Evolutionary conservation across 2,113 vertebrate species (phyloP).

Genomic region (Dicrurus megarhynchus): DNA sequence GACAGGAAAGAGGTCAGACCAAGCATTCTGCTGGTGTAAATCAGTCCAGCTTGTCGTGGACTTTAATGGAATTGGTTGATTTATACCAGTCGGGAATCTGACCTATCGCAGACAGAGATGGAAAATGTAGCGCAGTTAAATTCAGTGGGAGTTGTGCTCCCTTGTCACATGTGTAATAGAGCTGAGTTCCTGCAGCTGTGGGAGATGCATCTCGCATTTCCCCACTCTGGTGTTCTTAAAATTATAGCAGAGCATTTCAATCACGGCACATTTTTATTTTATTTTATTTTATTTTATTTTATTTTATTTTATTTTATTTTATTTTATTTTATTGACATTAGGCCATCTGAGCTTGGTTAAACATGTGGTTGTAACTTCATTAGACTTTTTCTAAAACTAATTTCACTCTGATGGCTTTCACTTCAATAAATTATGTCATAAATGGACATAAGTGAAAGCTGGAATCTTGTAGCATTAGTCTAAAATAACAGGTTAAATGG

Average conservation of each 20-base stretch:
- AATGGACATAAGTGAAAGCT: background rate
- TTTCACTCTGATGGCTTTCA: background rate
- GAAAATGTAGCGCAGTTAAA: background rate
- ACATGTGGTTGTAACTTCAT: background rate
- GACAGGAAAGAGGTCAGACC: background rate
- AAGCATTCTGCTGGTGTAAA: background rate
- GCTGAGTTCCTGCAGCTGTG: conserved; percentile 31
- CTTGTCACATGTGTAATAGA: background rate
- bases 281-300: conserved; percentile 9
- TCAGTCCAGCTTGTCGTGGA: background rate
- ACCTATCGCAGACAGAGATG: background rate
- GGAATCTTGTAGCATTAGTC: background rate
- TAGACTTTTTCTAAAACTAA: background rate
- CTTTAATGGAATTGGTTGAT: background rate
- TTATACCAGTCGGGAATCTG: background rate
- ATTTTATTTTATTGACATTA: background rate
- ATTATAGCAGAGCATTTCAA: background rate
- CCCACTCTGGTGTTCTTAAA: background rate
- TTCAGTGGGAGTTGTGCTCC: conserved; percentile 4
- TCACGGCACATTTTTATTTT: background rate
- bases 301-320: conserved; percentile 9
- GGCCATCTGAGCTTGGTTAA: background rate
- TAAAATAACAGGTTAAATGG: background rate
- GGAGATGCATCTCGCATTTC: background rate
- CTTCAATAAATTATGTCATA: background rate